Conservation (phyloP, 2,797 vertebrate genomes). For the Falco peregrinus region DNA sequence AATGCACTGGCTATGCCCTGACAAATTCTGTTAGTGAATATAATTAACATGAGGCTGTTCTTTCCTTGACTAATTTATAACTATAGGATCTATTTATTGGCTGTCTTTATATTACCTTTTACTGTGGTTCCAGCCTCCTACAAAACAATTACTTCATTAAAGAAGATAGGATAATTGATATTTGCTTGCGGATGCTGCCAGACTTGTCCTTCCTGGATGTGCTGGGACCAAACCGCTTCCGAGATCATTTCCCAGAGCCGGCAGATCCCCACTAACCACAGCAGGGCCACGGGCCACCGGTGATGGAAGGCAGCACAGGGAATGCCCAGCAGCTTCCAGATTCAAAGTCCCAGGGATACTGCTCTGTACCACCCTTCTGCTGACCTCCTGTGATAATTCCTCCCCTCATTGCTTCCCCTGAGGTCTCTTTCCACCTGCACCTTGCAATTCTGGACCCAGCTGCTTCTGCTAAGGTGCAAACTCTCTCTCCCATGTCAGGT, state of each 20-base stretch:
- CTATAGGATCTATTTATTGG: neutral
- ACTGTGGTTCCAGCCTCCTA: neutral
- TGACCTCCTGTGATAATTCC: neutral
- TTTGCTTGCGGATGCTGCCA: neutral
- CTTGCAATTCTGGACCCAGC: neutral
- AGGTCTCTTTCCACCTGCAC: neutral
- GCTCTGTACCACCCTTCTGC: neutral
- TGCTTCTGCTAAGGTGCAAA: neutral
- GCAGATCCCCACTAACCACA: neutral
- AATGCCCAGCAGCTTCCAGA: neutral
- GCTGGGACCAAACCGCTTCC: neutral
- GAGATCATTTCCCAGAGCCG: neutral
- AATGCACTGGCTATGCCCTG: neutral
- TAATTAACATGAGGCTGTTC: neutral
- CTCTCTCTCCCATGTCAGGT: neutral
- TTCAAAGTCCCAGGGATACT: neutral
- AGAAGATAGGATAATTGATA: neutral
- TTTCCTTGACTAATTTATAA: neutral
- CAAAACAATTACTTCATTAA: neutral
- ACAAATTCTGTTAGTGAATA: neutral
- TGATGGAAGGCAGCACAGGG: neutral
- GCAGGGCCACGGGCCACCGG: neutral
- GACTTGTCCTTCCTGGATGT: neutral
- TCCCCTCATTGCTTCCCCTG: accelerated
- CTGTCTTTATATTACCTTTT: neutral